Percentiles rank a stretch among this genome's conserved stretches.
Conservation (phyloP, 2,888 invertebrate genomes). For the Apantesis nais region DNA sequence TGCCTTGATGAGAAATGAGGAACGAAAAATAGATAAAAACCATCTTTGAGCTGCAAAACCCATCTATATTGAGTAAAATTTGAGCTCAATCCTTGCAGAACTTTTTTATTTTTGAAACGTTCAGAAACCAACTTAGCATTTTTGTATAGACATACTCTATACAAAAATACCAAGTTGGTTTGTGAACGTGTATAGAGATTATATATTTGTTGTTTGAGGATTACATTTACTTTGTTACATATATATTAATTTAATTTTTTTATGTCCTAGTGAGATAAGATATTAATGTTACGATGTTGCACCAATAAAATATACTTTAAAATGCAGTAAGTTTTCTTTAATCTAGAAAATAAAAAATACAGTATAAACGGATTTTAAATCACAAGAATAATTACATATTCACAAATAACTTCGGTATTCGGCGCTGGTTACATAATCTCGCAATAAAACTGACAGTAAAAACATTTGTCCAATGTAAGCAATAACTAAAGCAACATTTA, state of each 20-base stretch:
- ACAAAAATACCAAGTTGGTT: no score
- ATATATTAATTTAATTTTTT: background rate
- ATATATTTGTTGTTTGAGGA: background rate
- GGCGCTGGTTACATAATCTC: conserved; percentile 73
- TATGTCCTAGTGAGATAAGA: background rate
- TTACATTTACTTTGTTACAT: background rate
- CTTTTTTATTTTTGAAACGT: no score
- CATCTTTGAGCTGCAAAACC: no score
- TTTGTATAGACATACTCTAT: no score
- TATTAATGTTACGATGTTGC: conserved; percentile 18
- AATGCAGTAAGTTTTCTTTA: conserved; percentile 84
- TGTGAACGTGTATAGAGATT: background rate
- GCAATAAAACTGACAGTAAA: conserved; percentile 77
- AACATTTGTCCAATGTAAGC: conserved; percentile 79
- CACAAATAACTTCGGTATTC: conserved; percentile 82
- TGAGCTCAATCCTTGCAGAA: no score
- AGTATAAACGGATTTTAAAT: conserved; percentile 85
- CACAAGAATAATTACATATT: conserved; percentile 86
- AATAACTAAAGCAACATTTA: conserved; percentile 84
- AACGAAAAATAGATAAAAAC: no score
- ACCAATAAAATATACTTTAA: conserved; percentile 53
- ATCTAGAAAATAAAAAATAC: conserved; percentile 86
- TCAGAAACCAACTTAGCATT: no score
- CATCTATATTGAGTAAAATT: no score
- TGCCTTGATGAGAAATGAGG: no score